Percentiles rank a stretch among this genome's conserved stretches.
These are phyloP conservation scores for Coleophora flavipennella DNA, from an alignment of 2,888 invertebrate genomes.

Conservation along the genomic window DNA sequence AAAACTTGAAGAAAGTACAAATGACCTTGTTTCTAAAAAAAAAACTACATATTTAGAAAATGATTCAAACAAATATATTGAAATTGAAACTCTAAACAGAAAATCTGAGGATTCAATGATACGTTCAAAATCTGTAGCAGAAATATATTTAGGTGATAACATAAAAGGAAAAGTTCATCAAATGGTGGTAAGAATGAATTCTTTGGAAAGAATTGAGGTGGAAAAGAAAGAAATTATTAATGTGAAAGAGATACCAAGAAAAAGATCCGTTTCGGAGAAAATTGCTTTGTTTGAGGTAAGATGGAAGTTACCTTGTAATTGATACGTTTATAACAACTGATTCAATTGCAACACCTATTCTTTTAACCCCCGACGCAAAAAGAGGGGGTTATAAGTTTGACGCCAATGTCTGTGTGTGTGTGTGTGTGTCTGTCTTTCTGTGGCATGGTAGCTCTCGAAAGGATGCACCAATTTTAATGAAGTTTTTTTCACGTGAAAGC, in stretches of 20 bases:
- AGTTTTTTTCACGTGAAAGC: no score
- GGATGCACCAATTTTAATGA: no score
- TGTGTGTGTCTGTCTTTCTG: no score
- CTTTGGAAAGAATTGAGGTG: slow-evolving; percentile 27
- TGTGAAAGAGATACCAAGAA: slow-evolving; percentile 38
- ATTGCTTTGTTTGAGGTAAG: slow-evolving; percentile 57
- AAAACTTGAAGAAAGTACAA: slow-evolving; percentile 2
- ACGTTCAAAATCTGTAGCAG: slow-evolving; percentile 36
- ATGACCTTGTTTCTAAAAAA: background rate
- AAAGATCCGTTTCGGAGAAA: slow-evolving; percentile 43
- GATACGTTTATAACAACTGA: no score
- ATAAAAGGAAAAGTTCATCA: slow-evolving; percentile 40
- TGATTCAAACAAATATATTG: background rate
- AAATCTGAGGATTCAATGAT: slow-evolving; percentile 10
- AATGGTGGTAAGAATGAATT: slow-evolving; percentile 42
- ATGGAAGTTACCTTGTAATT: no score
- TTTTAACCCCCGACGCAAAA: no score
- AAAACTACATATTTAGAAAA: slow-evolving; percentile 1
- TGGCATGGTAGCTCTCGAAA: no score
- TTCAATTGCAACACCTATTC: no score
- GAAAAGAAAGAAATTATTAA: slow-evolving; percentile 31
- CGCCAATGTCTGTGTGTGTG: no score
- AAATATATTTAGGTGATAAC: slow-evolving; percentile 37
- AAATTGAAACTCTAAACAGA: no score
- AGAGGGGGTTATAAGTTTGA: no score